Percentiles rank a stretch among this genome's conserved stretches.
Conservation (phyloP, 2,888 invertebrate genomes). For the Therioaphis trifolii region DNA sequence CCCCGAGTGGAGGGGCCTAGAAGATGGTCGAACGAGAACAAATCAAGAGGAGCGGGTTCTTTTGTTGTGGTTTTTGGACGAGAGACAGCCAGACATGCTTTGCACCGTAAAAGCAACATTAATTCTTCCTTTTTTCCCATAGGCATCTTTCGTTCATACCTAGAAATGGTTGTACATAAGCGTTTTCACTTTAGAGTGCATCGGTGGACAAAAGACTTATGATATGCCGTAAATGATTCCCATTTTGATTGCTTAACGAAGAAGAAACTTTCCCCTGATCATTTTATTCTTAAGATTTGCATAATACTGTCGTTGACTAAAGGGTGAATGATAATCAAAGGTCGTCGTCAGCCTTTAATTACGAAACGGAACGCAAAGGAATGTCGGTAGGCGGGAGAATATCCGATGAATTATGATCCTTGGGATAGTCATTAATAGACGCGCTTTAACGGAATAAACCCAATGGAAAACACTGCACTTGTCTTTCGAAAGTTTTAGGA, state of each 20-base stretch:
- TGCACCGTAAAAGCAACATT: background rate
- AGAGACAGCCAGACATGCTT: background rate
- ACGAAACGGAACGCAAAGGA: slow-evolving; percentile 55
- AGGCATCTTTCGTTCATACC: background rate
- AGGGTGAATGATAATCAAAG: slow-evolving; percentile 60
- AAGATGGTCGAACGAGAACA: background rate
- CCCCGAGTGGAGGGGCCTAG: background rate
- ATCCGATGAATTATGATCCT: slow-evolving; percentile 58
- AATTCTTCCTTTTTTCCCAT: background rate
- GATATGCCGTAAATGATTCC: slow-evolving; percentile 35
- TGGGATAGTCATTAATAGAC: slow-evolving; percentile 54
- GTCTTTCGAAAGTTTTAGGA: slow-evolving; percentile 19
- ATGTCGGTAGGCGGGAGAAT: slow-evolving; percentile 52
- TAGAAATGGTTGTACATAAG: background rate
- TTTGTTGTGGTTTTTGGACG: slow-evolving; percentile 45
- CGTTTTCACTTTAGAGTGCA: slow-evolving; percentile 5
- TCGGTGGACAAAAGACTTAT: slow-evolving; percentile 28
- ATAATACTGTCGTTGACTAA: slow-evolving; percentile 45
- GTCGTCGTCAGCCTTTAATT: slow-evolving; percentile 59
- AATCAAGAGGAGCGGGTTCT: background rate
- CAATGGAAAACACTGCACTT: slow-evolving; percentile 32
- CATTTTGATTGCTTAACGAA: slow-evolving; percentile 60
- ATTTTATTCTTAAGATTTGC: slow-evolving; percentile 60
- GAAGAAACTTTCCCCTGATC: slow-evolving; percentile 32
- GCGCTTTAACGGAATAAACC: slow-evolving; percentile 20